Evolutionary conservation across 2,113 vertebrate species (phyloP).

Genomic region (Stigmatopora argus): DNA sequence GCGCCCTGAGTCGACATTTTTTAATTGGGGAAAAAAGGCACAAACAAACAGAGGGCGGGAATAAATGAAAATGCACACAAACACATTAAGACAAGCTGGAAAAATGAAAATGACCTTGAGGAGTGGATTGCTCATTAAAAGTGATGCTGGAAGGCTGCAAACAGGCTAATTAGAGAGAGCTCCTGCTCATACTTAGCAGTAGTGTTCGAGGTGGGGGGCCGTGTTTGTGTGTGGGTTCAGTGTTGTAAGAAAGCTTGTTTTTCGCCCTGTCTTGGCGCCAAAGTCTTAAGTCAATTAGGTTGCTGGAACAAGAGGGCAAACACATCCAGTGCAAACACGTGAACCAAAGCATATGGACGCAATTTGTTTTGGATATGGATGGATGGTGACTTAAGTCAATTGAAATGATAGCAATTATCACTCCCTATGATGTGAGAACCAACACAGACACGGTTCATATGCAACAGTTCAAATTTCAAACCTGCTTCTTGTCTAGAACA

Average conservation of each 20-base stretch:
- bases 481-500: background rate
- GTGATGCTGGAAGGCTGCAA: constrained; percentile 62
- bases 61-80: constrained; percentile 37
- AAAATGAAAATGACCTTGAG: constrained; percentile 67
- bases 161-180: constrained; percentile 65
- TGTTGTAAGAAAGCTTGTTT: constrained; percentile 37
- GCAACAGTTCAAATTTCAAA: background rate
- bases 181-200: constrained; percentile 61
- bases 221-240: constrained; percentile 40
- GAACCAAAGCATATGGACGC: constrained; percentile 30
- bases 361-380: constrained; percentile 29
- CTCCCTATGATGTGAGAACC: constrained; percentile 14
- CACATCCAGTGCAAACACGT: constrained; percentile 17
- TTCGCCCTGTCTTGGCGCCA: constrained; percentile 25
- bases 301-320: constrained; percentile 33
- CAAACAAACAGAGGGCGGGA: constrained; percentile 58
- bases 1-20: constrained; percentile 68
- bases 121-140: constrained; percentile 71
- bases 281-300: constrained; percentile 49
- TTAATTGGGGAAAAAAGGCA: constrained; percentile 55
- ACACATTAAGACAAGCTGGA: constrained; percentile 36
- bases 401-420: constrained; percentile 6
- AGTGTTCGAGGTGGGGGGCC: constrained; percentile 43
- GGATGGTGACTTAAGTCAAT: constrained; percentile 14
- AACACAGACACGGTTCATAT: constrained; percentile 1